A percentile compares a stretch with the other conserved stretches of the same genome.
These are phyloP conservation scores for Adelosebastes latens DNA, from an alignment of 2,797 vertebrate genomes.

Conservation along the genomic window DNA sequence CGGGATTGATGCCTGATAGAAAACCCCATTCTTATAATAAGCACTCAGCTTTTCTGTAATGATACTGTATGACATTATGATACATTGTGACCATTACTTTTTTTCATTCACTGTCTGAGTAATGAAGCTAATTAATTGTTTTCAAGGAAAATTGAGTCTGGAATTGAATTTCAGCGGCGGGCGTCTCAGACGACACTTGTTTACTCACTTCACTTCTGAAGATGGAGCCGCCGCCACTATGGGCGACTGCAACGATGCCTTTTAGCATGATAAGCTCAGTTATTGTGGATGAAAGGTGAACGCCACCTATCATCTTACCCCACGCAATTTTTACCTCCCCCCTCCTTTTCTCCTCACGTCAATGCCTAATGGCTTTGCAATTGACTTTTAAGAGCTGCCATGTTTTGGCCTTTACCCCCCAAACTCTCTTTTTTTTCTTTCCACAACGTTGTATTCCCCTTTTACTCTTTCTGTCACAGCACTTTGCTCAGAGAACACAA, in stretches of 20 bases:
- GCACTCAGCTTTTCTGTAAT: slow-evolving; percentile 32
- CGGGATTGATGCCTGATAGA: slow-evolving; percentile 26
- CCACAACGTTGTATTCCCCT: slow-evolving; percentile 31
- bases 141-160: slow-evolving; percentile 54
- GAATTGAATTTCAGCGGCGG: slow-evolving; percentile 46
- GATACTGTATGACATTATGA: slow-evolving; percentile 45
- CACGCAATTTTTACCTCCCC: slow-evolving; percentile 31
- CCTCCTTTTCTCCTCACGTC: slow-evolving; percentile 41
- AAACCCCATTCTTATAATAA: slow-evolving; percentile 16
- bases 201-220: slow-evolving; percentile 38
- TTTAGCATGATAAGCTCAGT: slow-evolving; percentile 50
- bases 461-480: slow-evolving; percentile 47
- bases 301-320: slow-evolving; percentile 59
- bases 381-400: slow-evolving; percentile 74
- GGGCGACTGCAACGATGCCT: slow-evolving; percentile 15
- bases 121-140: slow-evolving; percentile 67
- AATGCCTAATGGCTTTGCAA: slow-evolving; percentile 74
- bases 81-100: slow-evolving; percentile 47
- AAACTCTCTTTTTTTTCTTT: not conserved
- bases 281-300: slow-evolving; percentile 64
- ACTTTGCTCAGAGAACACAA: slow-evolving; percentile 66
- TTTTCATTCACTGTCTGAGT: slow-evolving; percentile 34
- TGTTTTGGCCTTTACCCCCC: slow-evolving; percentile 51
- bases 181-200: slow-evolving; percentile 54
- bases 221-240: slow-evolving; percentile 8